Evolutionary conservation across 2,888 invertebrate genomes (phyloP).

Genomic region (Diaphora mendica): DNA sequence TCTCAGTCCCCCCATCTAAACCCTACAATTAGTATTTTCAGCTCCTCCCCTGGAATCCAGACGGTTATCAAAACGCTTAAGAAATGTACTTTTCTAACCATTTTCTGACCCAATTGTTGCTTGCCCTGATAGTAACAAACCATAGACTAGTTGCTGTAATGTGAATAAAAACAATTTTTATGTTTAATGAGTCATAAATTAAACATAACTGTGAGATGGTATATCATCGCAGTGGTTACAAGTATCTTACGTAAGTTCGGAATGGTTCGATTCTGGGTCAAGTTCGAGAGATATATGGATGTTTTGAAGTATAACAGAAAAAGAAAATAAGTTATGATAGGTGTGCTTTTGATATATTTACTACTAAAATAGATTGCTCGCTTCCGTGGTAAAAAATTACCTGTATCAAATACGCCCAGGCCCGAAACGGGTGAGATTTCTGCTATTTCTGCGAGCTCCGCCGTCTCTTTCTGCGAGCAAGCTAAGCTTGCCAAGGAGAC

Average conservation of each 20-base stretch:
- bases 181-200: not conserved
- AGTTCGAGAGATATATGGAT: not conserved
- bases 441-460: no score
- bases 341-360: not conserved
- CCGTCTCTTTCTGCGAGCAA: no score
- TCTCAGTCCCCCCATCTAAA: no score
- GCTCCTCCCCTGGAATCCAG: no score
- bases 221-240: not conserved
- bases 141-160: not conserved
- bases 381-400: no score
- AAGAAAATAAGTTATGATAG: not conserved
- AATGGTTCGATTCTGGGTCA: conserved; percentile 8
- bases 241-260: not conserved
- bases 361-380: not conserved
- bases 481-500: no score
- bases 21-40: no score
- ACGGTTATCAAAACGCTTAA: no score
- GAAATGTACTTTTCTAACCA: not conserved
- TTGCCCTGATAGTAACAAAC: not conserved
- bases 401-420: no score
- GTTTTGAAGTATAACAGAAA: not conserved
- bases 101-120: not conserved
- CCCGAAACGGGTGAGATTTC: no score
- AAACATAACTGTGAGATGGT: conserved; percentile 1
- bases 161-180: not conserved